These are phyloP conservation scores for Argya squamiceps DNA, from an alignment of 2,797 vertebrate genomes.

Conservation along the genomic window DNA sequence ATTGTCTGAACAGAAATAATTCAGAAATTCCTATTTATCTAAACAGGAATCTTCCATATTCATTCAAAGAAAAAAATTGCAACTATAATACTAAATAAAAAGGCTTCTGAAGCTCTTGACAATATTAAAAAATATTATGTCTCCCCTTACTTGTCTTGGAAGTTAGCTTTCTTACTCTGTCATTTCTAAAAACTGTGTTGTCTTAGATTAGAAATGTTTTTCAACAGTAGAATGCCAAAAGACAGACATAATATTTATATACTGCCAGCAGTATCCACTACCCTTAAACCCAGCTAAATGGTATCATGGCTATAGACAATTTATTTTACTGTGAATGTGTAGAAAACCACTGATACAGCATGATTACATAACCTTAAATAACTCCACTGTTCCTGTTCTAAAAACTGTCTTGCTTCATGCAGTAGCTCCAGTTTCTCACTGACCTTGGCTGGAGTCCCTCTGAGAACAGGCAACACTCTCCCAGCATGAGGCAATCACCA, in stretches of 20 bases:
- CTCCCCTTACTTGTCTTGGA: background rate
- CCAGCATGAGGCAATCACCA: background rate
- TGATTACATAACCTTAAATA: background rate
- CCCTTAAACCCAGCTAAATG: background rate
- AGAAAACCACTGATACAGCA: background rate
- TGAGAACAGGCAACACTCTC: background rate
- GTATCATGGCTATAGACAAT: background rate
- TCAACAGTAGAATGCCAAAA: background rate
- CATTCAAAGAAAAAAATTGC: background rate
- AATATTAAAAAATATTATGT: background rate
- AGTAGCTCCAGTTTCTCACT: background rate
- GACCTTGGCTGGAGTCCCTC: conserved; percentile 26
- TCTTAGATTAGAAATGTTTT: background rate
- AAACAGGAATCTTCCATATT: background rate
- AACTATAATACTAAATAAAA: background rate
- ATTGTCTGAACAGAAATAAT: background rate
- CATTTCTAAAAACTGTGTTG: background rate
- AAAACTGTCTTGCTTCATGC: background rate
- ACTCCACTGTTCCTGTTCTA: background rate
- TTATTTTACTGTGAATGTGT: background rate
- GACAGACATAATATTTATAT: background rate
- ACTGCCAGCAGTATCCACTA: background rate
- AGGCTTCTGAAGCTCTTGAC: background rate
- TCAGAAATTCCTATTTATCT: background rate
- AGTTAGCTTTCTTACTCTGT: background rate